Percentiles rank a stretch among this genome's conserved stretches.
Conservation (phyloP, 2,888 invertebrate genomes). For the Pseudococcus longispinus region DNA sequence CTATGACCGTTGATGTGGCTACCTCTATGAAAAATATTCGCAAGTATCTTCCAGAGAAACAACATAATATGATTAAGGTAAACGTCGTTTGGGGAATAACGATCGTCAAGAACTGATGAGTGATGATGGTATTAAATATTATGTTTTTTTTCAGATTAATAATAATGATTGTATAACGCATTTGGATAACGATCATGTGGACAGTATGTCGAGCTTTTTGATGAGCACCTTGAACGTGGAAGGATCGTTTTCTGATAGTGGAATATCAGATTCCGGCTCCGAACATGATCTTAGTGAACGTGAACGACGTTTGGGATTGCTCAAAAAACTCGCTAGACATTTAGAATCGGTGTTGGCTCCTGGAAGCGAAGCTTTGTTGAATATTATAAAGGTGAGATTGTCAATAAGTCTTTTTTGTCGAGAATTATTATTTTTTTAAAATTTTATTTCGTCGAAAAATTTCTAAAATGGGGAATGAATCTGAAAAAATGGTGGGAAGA, state of each 20-base stretch:
- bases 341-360: conserved; percentile 74
- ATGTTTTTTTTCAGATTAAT: background rate
- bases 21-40: conserved; percentile 69
- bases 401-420: background rate
- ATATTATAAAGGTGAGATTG: conserved; percentile 54
- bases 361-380: conserved; percentile 62
- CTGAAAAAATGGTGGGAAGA: too few relatives aligned
- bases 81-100: background rate
- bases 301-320: conserved; percentile 72
- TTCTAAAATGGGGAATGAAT: too few relatives aligned
- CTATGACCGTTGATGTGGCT: conserved; percentile 65
- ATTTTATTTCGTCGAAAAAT: background rate
- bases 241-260: conserved; percentile 75
- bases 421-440: background rate
- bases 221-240: conserved; percentile 49
- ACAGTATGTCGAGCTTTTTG: conserved; percentile 47
- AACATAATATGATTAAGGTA: conserved; percentile 57
- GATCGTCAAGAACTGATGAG: background rate
- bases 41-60: conserved; percentile 68
- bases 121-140: background rate
- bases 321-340: conserved; percentile 72
- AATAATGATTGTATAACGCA: conserved; percentile 2
- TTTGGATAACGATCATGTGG: conserved; percentile 40
- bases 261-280: conserved; percentile 80
- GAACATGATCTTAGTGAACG: conserved; percentile 72